Base-by-base conservation (phyloP, 2,113 vertebrate genomes). In the Bubalus kerabau region DNA sequence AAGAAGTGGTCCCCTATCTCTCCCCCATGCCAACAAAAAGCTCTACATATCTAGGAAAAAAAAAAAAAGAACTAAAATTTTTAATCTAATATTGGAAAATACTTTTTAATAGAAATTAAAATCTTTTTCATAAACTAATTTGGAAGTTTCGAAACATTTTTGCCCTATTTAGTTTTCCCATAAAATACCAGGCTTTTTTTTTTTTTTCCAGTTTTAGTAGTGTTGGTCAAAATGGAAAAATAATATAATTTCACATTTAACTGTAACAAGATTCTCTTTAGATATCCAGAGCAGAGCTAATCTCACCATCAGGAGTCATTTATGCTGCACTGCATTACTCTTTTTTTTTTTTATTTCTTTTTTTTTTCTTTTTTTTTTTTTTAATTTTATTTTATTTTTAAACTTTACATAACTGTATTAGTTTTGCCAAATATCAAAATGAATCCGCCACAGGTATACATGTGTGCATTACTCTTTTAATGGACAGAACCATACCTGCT, bases 91-190 rank as follows among this genome's bases (percentile, higher is more conserved):
- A 5, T 10, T 14, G 3, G 40, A 60, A 59, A 32, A 17, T 85
- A 15, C 46, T 40, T 24, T 43, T 57, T 48, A 40, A 36, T 10
- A 80, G 26, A 74, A 81, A 74, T 15, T 16, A 62, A 43, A 54
- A 54, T 30, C 14, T 91, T 84, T 46, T 83, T 62, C 9, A 40
- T 28, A 85, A 96, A 87, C 23, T 50, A 81, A 78, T 76, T 76
- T 71, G 36, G 48, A 82, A 7, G 4, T 78, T 90, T 36, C 36
- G 23, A 56, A 82, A 57, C 6, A 16, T n/a, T 46, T 78, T 71
- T 30, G 76, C 13, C 2, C 7, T 46, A 16, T 26, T 71, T 86
- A 32, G 11, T 90, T 82, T 88, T 43, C 6, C 13, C 7, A 26
- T n/a, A 32, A 91, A 90, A 82, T 5, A 59, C 17, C 9, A 14